phyloP scores from a whole-genome alignment of 2,113 vertebrate genomes.

The Atlantisia rogersi region DNA sequence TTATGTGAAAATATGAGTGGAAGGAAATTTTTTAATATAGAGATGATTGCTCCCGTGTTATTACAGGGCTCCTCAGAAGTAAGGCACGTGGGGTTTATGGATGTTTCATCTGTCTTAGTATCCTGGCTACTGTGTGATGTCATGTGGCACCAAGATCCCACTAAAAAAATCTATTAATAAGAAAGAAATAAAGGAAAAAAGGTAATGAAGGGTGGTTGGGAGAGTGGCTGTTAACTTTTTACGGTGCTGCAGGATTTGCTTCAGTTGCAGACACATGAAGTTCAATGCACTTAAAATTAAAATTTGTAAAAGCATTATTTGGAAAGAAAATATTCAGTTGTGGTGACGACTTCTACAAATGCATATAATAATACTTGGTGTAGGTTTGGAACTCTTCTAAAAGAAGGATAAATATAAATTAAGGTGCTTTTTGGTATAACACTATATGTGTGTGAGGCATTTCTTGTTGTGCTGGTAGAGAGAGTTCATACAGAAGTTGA shows the following conservation, averaged over 20 bases:
- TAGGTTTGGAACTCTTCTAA: not conserved
- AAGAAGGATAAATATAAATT: not conserved
- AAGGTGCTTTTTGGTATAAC: not conserved
- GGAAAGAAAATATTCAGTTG: not conserved
- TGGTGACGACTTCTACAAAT: not conserved
- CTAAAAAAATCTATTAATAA: not conserved
- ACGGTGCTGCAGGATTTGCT: not conserved
- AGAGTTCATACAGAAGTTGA: not conserved
- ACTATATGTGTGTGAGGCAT: no score
- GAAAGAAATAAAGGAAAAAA: not conserved
- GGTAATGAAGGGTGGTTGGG: not conserved
- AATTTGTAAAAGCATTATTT: not conserved
- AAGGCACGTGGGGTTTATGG: rapidly evolving
- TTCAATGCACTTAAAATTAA: not conserved
- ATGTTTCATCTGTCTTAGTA: not conserved
- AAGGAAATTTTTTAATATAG: not conserved
- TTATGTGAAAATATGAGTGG: not conserved
- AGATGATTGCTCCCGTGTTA: not conserved
- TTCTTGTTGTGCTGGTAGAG: not conserved
- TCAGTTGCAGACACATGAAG: not conserved
- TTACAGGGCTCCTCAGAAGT: not conserved
- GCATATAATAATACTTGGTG: not conserved
- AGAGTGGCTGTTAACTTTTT: not conserved
- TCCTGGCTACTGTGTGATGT: no score
- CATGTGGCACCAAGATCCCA: not conserved